Base-by-base conservation (phyloP, 2,888 invertebrate species). In the Stegana nigrithorax region DNA sequence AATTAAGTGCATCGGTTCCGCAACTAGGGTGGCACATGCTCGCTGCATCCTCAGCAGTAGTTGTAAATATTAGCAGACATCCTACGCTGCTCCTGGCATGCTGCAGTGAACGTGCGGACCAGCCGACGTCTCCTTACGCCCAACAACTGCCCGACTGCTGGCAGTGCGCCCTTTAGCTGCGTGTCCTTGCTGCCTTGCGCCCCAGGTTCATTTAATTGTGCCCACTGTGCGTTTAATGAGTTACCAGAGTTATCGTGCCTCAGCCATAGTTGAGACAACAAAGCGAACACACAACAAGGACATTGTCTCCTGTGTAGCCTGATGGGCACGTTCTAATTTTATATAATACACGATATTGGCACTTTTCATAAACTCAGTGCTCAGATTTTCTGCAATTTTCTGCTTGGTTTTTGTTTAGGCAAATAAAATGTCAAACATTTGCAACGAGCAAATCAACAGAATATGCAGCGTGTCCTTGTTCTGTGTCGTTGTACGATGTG, bases 1-100 rank as follows among this genome's bases (percentile, higher is more conserved):
- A 83, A 80, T 83, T 78, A 83, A 80, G 78, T 71, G 70, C 71
- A 81, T 79, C 82, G 75, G 72, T 81, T 79, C 75, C 76, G 78
- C 84, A 82, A 83, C 83, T 80, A 81, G 83, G 82, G 82, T 83
- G 82, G 82, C 74, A 80, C 26, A 55, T 14, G 10, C 25, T 25
- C 10, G 47, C 25, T 47, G 36, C 21, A 39, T 47, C 21, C 47
- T 69, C 53, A 50, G 27, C 64, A 42, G 27, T 55, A 55, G 63
- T 47, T 51, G 62, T 59, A 58, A 59, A 44, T 62, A 63, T 36
- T 55, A 50, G 53, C 23, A 21, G 36, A 55, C 53, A 32, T 12
- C 60, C 66, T 68, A n/a, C n/a, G 66, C 63, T 64, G 66, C 59
- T 55, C 25, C 23, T n/a, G n/a, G n/a, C n/a, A n/a, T n/a, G n/a